phyloP scores from a whole-genome alignment of 1,140 invertebrate genomes.

The Andricus grossulariae region DNA sequence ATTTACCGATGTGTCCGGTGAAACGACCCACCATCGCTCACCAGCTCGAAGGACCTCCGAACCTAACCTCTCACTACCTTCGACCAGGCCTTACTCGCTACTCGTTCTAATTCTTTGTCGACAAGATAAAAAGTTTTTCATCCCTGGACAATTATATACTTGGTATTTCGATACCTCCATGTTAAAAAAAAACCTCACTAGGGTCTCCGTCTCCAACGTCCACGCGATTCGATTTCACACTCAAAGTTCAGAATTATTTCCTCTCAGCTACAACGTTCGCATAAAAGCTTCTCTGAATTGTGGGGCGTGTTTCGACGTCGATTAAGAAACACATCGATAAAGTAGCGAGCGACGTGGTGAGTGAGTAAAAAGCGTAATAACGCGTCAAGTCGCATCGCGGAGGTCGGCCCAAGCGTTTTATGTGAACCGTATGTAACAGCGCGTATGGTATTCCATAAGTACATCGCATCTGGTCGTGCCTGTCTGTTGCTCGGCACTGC shows the following conservation, averaged over 20 bases:
- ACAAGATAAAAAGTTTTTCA: too few species aligned
- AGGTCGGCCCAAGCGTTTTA: conserved; percentile 6
- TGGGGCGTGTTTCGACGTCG: background rate
- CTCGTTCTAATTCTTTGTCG: background rate
- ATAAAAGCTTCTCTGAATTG: too few species aligned
- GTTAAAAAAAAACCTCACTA: background rate
- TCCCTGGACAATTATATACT: background rate
- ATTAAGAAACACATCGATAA: conserved; percentile 19
- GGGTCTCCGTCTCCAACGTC: too few species aligned
- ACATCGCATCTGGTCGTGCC: conserved; percentile 7
- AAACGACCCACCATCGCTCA: conserved; percentile 56
- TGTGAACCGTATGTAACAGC: conserved; percentile 4
- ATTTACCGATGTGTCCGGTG: conserved; percentile 46
- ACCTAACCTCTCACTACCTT: conserved; percentile 26
- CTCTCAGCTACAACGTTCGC: too few species aligned
- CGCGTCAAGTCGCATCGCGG: conserved; percentile 16
- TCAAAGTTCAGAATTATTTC: too few species aligned
- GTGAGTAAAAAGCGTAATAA: conserved; percentile 19
- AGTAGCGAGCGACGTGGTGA: background rate
- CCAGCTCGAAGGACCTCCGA: conserved; percentile 29
- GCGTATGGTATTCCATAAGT: conserved; percentile 18
- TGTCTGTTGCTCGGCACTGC: conserved; percentile 33
- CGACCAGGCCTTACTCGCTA: background rate
- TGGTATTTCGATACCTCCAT: background rate
- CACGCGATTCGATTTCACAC: too few species aligned